Base-by-base conservation (phyloP, 2,797 vertebrate species). In the Valencia hispanica region DNA sequence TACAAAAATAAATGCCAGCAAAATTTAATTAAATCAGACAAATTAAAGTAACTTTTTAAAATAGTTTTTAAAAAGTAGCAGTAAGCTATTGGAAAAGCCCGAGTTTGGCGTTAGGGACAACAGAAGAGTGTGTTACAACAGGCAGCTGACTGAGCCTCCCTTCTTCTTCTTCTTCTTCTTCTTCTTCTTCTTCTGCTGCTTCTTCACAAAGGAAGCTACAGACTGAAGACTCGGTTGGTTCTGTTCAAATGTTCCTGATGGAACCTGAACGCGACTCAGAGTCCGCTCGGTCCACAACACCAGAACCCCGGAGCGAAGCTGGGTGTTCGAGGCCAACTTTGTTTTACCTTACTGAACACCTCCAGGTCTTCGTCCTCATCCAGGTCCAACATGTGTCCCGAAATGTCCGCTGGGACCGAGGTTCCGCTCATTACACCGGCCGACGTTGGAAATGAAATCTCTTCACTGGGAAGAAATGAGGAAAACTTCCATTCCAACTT, bases 311-410 rank as follows among this genome's bases (percentile, higher is more conserved):
- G 14, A 57, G 55, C 27, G 3, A 4, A 57, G 14, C 27, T n/a
- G n/a, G n/a, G n/a, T n/a, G n/a, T n/a, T 55, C 27, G 30, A 32
- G 14, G 15, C 55, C 55, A 32, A 59, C 55, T 59, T 59, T 59
- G 17, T 59, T 45, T 91, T 96, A 98, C 97, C 97, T 98, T 97
- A 75, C 94, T 97, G 94, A 97, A 99, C 79, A 99, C 97, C 92
- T 99, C 97, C 92, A 98, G 94, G 87, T 99, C 97, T 10, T 98
- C 97, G 81, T 99, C 97, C 74, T 97, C 97, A 71, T 97, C 97
- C 77, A 97, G 84, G 48, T 95, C 95, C 93, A 97, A 81, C 92
- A 96, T 93, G 73, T 94, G 93, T 81, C 86, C 93, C 0, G 94
- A 82, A 43, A 95, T 81, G 77, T 91, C 91, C 68, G 81, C 87